Conservation (phyloP, 2,888 invertebrate species). For the Anarsia innoxiella region DNA sequence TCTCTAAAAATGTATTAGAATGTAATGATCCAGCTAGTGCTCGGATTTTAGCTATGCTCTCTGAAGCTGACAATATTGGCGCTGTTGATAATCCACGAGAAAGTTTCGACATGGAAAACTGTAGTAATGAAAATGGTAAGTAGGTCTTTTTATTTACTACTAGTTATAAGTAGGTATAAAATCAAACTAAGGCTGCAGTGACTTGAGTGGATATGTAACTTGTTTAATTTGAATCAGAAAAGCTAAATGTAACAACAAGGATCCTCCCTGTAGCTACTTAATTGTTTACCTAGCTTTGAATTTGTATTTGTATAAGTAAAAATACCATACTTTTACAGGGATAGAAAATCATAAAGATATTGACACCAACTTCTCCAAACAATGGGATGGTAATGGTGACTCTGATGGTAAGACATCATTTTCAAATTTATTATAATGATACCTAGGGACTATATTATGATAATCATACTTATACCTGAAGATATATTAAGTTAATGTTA, state of each 20-base stretch:
- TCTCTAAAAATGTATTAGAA: slow-evolving; percentile 41
- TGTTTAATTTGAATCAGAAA: too few species aligned
- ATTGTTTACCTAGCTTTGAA: too few species aligned
- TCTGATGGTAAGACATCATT: slow-evolving; percentile 23
- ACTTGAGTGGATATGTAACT: too few species aligned
- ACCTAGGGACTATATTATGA: too few species aligned
- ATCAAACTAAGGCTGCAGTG: too few species aligned
- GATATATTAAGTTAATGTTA: too few species aligned
- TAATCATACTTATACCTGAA: too few species aligned
- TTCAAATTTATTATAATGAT: too few species aligned
- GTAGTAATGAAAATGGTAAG: slow-evolving; percentile 18
- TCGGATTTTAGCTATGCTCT: slow-evolving; percentile 32
- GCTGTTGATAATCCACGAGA: slow-evolving; percentile 9
- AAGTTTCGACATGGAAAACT: slow-evolving; percentile 7
- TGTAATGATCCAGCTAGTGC: slow-evolving; percentile 31
- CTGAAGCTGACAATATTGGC: slow-evolving; percentile 8
- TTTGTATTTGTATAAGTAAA: too few species aligned
- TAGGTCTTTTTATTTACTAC: background rate
- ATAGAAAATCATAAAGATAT: slow-evolving; percentile 18
- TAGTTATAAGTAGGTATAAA: too few species aligned
- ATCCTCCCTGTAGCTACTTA: too few species aligned
- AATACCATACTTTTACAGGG: slow-evolving; percentile 17
- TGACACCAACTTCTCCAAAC: slow-evolving; percentile 13
- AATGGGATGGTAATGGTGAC: slow-evolving; percentile 26
- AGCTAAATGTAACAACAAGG: too few species aligned